Evolutionary conservation across 2,888 invertebrate genomes (phyloP).

Genomic region (Tanytarsus gracilentus): DNA sequence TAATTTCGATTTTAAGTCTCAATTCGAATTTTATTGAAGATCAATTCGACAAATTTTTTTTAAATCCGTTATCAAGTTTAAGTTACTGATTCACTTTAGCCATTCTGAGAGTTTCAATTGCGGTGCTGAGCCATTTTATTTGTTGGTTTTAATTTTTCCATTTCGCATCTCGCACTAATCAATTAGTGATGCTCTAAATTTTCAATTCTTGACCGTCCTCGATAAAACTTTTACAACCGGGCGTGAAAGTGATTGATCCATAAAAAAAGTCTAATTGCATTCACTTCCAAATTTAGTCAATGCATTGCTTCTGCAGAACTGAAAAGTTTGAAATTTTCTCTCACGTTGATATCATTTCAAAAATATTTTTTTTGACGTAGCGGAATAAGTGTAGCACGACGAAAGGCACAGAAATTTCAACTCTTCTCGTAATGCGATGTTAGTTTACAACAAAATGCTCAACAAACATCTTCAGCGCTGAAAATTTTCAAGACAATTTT

Average conservation of each 20-base stretch:
- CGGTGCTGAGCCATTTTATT: too few species aligned
- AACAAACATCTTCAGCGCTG: not conserved
- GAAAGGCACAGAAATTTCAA: not conserved
- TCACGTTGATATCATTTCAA: not conserved
- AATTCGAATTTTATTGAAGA: too few species aligned
- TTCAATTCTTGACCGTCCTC: not conserved
- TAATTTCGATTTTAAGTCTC: too few species aligned
- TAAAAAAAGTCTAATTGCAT: not conserved
- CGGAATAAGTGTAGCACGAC: not conserved
- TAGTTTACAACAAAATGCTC: not conserved
- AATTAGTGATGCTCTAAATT: not conserved
- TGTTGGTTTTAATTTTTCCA: too few species aligned
- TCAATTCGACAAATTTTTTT: too few species aligned
- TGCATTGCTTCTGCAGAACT: too few species aligned
- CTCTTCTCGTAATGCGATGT: not conserved
- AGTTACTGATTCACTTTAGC: too few species aligned
- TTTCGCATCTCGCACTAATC: too few species aligned
- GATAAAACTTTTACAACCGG: too few species aligned
- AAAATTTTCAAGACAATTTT: slow-evolving; percentile 5
- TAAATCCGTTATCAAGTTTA: too few species aligned
- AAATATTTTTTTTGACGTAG: not conserved
- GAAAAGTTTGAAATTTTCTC: not conserved
- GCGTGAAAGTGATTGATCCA: not conserved
- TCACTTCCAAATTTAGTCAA: too few species aligned
- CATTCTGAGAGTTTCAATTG: too few species aligned